Evolutionary conservation across 35 echinoderm and acorn worm genomes (phyloP).

Genomic region (Anneissia japonica): DNA sequence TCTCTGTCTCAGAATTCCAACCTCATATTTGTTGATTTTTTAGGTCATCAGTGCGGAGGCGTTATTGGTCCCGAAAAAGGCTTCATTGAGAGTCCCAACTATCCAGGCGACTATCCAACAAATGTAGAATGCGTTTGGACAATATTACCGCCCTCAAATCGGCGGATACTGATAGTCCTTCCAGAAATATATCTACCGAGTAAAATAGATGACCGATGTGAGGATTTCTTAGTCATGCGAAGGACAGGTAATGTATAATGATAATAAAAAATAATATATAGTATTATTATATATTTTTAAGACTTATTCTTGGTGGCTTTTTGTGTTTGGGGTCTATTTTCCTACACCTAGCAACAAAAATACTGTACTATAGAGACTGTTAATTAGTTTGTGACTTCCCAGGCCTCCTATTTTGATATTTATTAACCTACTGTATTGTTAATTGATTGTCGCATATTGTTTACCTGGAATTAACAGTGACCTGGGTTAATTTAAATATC

Average conservation of each 20-base stretch:
- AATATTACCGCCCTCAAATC: conserved; percentile 51
- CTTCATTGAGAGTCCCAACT: conserved; percentile 92
- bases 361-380: too few relatives aligned
- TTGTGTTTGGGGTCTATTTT: too few relatives aligned
- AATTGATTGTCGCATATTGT: too few relatives aligned
- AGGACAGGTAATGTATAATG: background rate
- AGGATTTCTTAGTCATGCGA: background rate
- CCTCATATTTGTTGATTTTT: background rate
- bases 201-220: background rate
- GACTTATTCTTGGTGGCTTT: too few relatives aligned
- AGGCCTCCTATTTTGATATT: too few relatives aligned
- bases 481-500: too few relatives aligned
- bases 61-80: conserved; percentile 62
- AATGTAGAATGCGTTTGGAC: conserved; percentile 77
- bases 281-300: too few relatives aligned
- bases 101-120: conserved; percentile 83
- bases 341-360: too few relatives aligned
- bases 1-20: background rate
- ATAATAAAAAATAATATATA: too few relatives aligned
- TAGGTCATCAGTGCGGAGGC: conserved; percentile 67
- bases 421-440: too few relatives aligned
- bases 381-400: too few relatives aligned
- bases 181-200: conserved; percentile 8
- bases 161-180: conserved; percentile 76
- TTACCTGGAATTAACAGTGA: too few relatives aligned